Percentiles rank a stretch among this genome's conserved stretches.
Evolutionary conservation across 2,888 invertebrate genomes (phyloP).

Genomic region (Gastracanthus pulcherrimus): DNA sequence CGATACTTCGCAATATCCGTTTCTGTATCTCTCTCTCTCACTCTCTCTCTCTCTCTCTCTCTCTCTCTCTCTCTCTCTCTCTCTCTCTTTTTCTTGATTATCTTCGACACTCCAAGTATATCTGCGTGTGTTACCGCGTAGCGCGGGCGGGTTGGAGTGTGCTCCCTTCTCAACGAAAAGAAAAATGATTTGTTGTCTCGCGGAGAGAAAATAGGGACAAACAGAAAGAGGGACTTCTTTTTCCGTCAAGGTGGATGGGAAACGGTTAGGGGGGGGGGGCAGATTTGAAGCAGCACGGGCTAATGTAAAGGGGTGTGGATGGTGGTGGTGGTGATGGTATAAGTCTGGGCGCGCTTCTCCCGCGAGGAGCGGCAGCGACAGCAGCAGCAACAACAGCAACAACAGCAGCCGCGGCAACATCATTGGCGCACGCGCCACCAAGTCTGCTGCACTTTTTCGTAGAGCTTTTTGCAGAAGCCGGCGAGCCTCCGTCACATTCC

Average conservation of each 20-base stretch:
- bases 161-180: too few relatives aligned
- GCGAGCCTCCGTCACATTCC: slow-evolving; percentile 96
- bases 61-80: too few relatives aligned
- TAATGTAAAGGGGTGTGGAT: not conserved
- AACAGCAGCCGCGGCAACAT: slow-evolving; percentile 58
- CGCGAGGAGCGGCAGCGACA: not conserved
- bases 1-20: slow-evolving; percentile 4
- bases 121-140: too few relatives aligned
- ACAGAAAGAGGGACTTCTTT: not conserved
- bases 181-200: too few relatives aligned
- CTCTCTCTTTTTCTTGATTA: too few relatives aligned
- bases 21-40: too few relatives aligned
- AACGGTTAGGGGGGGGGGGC: not conserved
- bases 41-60: too few relatives aligned
- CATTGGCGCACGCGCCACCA: slow-evolving; percentile 92
- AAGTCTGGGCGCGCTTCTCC: not conserved
- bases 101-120: too few relatives aligned
- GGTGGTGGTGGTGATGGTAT: not conserved
- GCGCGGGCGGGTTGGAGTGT: too few relatives aligned
- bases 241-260: not conserved
- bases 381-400: too few relatives aligned
- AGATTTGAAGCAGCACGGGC: not conserved
- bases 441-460: slow-evolving; percentile 90
- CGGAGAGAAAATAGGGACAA: not conserved
- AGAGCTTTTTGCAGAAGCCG: slow-evolving; percentile 93